phyloP scores from a whole-genome alignment of 2,113 vertebrate species.

The Anolis sagrei region DNA sequence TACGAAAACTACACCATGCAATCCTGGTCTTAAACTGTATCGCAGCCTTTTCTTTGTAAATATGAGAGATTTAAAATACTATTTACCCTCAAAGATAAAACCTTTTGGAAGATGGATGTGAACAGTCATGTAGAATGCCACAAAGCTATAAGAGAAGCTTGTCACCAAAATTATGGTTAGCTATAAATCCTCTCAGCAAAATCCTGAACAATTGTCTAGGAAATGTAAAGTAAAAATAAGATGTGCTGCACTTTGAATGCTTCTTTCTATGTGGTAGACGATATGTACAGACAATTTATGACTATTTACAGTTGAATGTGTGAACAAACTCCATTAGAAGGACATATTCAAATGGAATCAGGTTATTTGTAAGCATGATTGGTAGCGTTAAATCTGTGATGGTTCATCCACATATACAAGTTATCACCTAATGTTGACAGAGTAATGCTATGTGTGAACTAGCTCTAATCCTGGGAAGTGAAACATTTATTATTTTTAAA shows the following conservation, averaged over 20 bases:
- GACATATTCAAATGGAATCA: background rate
- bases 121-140: constrained; percentile 45
- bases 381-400: background rate
- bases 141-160: constrained; percentile 32
- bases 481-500: background rate
- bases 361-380: background rate
- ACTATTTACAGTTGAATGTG: background rate
- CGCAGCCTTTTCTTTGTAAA: constrained; percentile 59
- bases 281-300: background rate
- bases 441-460: background rate
- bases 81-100: constrained; percentile 49
- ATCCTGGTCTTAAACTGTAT: constrained; percentile 64
- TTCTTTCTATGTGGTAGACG: constrained; percentile 5
- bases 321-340: background rate
- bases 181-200: constrained; percentile 38
- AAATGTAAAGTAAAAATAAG: constrained; percentile 5
- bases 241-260: background rate
- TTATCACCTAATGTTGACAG: background rate
- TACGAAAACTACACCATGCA: constrained; percentile 68
- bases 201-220: background rate
- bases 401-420: background rate
- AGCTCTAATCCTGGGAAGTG: background rate
- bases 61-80: constrained; percentile 52
- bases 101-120: constrained; percentile 39
- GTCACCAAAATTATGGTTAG: constrained; percentile 24